Conservation (phyloP, 2,113 vertebrate genomes). For the Synchiropus splendidus region DNA sequence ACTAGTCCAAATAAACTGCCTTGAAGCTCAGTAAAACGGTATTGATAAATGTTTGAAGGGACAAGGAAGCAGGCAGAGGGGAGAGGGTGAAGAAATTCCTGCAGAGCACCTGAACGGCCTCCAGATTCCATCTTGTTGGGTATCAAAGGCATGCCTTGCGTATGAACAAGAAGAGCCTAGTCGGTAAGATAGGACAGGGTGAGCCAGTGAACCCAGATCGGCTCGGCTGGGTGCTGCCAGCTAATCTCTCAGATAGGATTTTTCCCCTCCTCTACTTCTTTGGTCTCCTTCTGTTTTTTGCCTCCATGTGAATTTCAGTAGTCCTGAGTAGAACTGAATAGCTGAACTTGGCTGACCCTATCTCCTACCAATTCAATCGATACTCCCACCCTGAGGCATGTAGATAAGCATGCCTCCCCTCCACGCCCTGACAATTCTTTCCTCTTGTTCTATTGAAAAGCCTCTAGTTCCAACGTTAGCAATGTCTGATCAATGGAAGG, state of each 20-base stretch:
- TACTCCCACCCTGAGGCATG: too few species aligned
- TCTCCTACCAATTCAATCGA: constrained; percentile 27
- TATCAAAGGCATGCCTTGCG: constrained; percentile 70
- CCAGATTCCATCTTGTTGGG: constrained; percentile 67
- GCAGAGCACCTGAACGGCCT: constrained; percentile 71
- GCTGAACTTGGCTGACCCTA: constrained; percentile 56
- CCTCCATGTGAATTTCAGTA: constrained; percentile 41
- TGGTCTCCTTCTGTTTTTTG: constrained; percentile 28
- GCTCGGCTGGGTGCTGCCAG: constrained; percentile 56
- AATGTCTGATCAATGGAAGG: too few species aligned
- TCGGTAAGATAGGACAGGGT: constrained; percentile 56
- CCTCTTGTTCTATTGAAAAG: too few species aligned
- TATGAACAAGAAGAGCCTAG: constrained; percentile 64
- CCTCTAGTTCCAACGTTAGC: too few species aligned
- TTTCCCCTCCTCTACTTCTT: constrained; percentile 12
- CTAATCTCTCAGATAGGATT: constrained; percentile 62
- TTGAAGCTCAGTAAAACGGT: constrained; percentile 15
- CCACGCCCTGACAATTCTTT: too few species aligned
- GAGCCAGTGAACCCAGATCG: constrained; percentile 53
- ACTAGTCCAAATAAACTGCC: neutral
- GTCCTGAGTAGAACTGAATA: constrained; percentile 43
- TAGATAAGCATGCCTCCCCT: too few species aligned
- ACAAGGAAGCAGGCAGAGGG: constrained; percentile 33
- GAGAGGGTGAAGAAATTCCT: constrained; percentile 15
- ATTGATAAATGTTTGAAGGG: constrained; percentile 29